A percentile compares a stretch with the other conserved stretches of the same genome.
Evolutionary conservation across 2,888 invertebrate genomes (phyloP).

Genomic region (Microctonus aethiopoides): DNA sequence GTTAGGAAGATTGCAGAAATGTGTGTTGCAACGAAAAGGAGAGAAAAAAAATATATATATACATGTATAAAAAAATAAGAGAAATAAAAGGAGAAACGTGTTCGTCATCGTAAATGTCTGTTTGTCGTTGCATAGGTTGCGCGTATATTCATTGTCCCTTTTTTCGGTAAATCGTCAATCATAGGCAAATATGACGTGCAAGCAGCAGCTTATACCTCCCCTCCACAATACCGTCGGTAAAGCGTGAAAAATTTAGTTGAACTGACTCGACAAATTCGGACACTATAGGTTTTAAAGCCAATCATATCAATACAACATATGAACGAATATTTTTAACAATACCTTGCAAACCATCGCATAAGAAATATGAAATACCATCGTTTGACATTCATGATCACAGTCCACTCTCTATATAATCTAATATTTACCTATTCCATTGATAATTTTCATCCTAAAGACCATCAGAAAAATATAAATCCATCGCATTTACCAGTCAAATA

Average conservation of each 20-base stretch:
- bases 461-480: too few species aligned
- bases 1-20: conserved; percentile 55
- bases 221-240: conserved; percentile 45
- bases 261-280: conserved; percentile 65
- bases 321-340: too few species aligned
- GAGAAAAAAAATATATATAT: conserved; percentile 10
- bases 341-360: too few species aligned
- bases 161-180: conserved; percentile 63
- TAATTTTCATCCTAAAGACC: too few species aligned
- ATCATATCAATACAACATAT: conserved; percentile 17
- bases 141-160: conserved; percentile 19
- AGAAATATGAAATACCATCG: too few species aligned
- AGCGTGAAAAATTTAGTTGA: conserved; percentile 64
- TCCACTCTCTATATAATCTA: too few species aligned
- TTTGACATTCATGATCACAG: too few species aligned
- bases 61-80: conserved; percentile 3
- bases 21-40: conserved; percentile 48
- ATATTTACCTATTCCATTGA: too few species aligned
- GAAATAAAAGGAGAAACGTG: conserved; percentile 53
- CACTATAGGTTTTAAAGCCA: conserved; percentile 32
- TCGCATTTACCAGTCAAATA: too few species aligned
- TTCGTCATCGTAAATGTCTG: conserved; percentile 59
- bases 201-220: conserved; percentile 41
- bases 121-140: conserved; percentile 45
- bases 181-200: conserved; percentile 67